Evolutionary conservation across 2,888 invertebrate genomes (phyloP).

Genomic region (Drosophila subquinaria): DNA sequence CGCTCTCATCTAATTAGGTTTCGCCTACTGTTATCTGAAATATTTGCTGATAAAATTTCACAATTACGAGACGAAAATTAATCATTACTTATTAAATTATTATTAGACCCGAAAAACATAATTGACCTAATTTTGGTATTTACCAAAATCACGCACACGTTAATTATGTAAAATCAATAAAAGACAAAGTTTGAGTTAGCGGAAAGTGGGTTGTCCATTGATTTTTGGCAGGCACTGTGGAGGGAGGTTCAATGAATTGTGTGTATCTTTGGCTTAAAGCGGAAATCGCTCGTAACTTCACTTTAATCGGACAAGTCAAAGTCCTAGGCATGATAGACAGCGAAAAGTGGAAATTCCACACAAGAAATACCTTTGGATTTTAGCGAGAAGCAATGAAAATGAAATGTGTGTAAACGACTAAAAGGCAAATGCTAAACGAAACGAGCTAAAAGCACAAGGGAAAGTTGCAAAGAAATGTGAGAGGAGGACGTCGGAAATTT

Average conservation of each 20-base stretch:
- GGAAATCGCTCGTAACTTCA: slow-evolving; percentile 40
- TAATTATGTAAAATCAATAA: slow-evolving; percentile 75
- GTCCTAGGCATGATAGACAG: slow-evolving; percentile 18
- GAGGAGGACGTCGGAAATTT: slow-evolving; percentile 20
- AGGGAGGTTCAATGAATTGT: slow-evolving; percentile 32
- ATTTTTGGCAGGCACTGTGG: slow-evolving; percentile 62
- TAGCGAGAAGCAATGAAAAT: slow-evolving; percentile 1
- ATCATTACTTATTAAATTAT: neutral
- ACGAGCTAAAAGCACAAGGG: slow-evolving; percentile 26
- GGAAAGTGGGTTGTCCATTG: slow-evolving; percentile 34
- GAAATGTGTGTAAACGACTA: slow-evolving; percentile 19
- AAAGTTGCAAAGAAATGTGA: neutral
- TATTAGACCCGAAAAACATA: neutral
- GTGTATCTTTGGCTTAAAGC: slow-evolving; percentile 35
- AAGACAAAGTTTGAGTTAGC: slow-evolving; percentile 21
- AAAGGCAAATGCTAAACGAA: slow-evolving; percentile 31
- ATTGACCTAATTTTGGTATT: slow-evolving; percentile 50
- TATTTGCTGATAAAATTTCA: neutral
- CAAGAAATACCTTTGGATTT: slow-evolving; percentile 26
- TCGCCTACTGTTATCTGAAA: neutral
- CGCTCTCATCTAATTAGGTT: neutral
- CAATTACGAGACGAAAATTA: neutral
- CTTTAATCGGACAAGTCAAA: slow-evolving; percentile 49
- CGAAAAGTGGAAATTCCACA: slow-evolving; percentile 26
- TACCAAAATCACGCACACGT: slow-evolving; percentile 48